Evolutionary conservation across 2,888 invertebrate species (phyloP).

Genomic region (Catocala nupta): DNA sequence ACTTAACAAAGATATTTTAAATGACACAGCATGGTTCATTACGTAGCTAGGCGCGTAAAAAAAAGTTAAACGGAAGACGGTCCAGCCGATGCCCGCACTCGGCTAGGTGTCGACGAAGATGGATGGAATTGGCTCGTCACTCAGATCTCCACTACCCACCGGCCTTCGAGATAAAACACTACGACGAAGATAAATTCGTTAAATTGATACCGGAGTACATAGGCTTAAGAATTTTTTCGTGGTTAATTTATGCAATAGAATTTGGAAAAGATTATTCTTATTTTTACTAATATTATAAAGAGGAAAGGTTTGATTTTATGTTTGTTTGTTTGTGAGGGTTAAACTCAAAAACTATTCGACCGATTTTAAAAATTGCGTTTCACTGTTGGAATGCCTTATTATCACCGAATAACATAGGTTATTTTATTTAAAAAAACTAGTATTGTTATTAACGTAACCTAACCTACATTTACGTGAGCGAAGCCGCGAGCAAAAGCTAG

Average conservation of each 20-base stretch:
- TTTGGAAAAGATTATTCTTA: too few species aligned
- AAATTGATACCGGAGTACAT: conserved; percentile 13
- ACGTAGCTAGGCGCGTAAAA: background rate
- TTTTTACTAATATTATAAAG: too few species aligned
- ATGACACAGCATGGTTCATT: background rate
- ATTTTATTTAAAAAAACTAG: too few species aligned
- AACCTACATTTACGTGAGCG: too few species aligned
- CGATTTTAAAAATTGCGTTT: too few species aligned
- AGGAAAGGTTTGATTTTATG: too few species aligned
- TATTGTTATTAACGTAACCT: too few species aligned
- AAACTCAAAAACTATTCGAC: too few species aligned
- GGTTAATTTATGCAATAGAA: background rate
- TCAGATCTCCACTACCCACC: conserved; percentile 23
- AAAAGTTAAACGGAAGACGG: conserved; percentile 2
- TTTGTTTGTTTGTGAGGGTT: too few species aligned
- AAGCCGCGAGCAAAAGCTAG: too few species aligned
- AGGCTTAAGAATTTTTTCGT: background rate
- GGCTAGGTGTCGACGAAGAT: conserved; percentile 38
- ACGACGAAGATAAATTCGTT: conserved; percentile 34
- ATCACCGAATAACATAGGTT: too few species aligned
- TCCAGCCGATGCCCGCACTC: conserved; percentile 10
- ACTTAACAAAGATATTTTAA: background rate
- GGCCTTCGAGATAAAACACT: conserved; percentile 32
- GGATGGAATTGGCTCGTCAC: conserved; percentile 38
- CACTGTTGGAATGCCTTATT: too few species aligned